These are phyloP conservation scores for Drosophila ercepeae DNA, from an alignment of 1,140 invertebrate species.

Conservation along the genomic window DNA sequence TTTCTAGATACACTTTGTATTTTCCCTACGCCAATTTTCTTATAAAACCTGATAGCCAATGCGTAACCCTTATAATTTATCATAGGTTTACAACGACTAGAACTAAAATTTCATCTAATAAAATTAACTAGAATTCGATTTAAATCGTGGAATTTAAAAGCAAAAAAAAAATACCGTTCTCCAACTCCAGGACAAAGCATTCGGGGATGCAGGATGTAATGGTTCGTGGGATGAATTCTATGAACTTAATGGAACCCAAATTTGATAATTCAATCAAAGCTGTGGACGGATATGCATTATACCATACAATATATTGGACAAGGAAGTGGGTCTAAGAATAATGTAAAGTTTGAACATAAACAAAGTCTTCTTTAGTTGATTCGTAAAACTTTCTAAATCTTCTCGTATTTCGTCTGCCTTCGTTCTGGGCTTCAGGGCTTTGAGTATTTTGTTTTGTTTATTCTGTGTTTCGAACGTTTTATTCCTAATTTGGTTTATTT, in stretches of 20 bases:
- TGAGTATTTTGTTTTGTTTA: slow-evolving; percentile 12
- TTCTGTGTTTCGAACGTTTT: slow-evolving; percentile 41
- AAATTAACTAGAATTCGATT: slow-evolving; percentile 72
- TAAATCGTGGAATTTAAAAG: slow-evolving; percentile 21
- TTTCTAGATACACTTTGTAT: slow-evolving; percentile 50
- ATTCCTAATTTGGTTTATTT: slow-evolving; percentile 50
- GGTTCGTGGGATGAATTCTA: slow-evolving; percentile 6
- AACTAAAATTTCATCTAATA: slow-evolving; percentile 72
- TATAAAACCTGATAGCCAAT: slow-evolving; percentile 63
- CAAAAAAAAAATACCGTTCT: slow-evolving; percentile 32
- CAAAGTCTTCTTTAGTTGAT: slow-evolving; percentile 10
- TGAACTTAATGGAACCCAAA: slow-evolving; percentile 29
- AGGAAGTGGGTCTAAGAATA: slow-evolving; percentile 11
- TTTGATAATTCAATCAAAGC: slow-evolving; percentile 48
- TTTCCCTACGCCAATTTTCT: slow-evolving; percentile 61
- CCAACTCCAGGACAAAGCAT: slow-evolving; percentile 24
- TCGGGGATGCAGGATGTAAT: background rate
- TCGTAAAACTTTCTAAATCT: slow-evolving; percentile 52
- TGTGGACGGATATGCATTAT: slow-evolving; percentile 77
- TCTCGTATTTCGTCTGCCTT: background rate
- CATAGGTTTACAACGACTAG: slow-evolving; percentile 28
- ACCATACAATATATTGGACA: slow-evolving; percentile 49
- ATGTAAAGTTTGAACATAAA: slow-evolving; percentile 21
- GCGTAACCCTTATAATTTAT: slow-evolving; percentile 32
- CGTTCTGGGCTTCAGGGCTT: slow-evolving; percentile 1